Conservation (phyloP, 1,140 invertebrate genomes). For the Leptonema lineaticorne region DNA sequence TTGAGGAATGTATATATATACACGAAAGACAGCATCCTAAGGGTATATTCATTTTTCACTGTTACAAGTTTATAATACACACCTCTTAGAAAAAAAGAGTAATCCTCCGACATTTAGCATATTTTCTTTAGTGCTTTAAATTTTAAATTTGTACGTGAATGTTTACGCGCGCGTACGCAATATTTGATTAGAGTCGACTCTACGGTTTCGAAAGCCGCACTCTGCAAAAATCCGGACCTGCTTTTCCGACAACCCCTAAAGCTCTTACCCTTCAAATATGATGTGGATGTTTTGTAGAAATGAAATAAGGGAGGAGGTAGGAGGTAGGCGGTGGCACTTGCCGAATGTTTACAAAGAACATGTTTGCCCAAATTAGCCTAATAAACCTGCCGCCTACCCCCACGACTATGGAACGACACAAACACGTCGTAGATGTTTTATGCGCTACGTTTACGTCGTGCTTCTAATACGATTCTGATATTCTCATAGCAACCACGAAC, state of each 20-base stretch:
- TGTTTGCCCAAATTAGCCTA: constrained; percentile 42
- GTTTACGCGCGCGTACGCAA: constrained; percentile 10
- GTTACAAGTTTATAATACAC: too few relatives aligned
- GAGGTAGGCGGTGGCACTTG: constrained; percentile 6
- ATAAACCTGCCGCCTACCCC: constrained; percentile 34
- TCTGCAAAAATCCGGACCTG: background rate
- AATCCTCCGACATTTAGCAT: too few relatives aligned
- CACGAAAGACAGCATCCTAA: too few relatives aligned
- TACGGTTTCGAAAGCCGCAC: constrained; percentile 1
- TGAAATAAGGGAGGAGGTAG: background rate
- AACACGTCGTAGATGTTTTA: background rate
- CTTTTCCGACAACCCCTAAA: too few relatives aligned
- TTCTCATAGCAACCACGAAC: background rate
- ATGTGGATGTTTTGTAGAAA: background rate
- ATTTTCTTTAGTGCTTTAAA: too few relatives aligned
- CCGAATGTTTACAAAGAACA: constrained; percentile 36
- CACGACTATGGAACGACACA: background rate
- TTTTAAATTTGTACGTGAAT: background rate
- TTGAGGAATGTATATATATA: too few relatives aligned
- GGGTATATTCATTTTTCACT: too few relatives aligned
- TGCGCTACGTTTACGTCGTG: background rate
- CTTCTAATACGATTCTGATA: background rate
- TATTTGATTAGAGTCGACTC: constrained; percentile 20
- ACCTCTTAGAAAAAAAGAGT: too few relatives aligned
- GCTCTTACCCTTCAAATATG: background rate